Evolutionary conservation across 1,140 invertebrate genomes (phyloP).

Genomic region (Hyphantria cunea): DNA sequence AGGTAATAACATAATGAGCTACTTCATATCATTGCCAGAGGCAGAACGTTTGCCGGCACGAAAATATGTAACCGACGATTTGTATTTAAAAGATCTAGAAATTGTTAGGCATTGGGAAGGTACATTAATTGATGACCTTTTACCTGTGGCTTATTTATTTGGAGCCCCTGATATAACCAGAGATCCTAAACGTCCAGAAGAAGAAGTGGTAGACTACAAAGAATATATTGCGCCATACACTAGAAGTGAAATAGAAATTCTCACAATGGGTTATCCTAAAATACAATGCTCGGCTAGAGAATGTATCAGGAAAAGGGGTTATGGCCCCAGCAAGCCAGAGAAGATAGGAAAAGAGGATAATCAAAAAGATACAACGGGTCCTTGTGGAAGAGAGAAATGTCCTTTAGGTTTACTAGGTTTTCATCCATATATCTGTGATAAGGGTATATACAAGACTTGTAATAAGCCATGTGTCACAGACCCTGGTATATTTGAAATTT

Average conservation of each 20-base stretch:
- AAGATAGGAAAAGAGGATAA: conserved; percentile 70
- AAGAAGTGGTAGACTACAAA: conserved; percentile 60
- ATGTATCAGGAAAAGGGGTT: too few relatives aligned
- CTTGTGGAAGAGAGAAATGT: conserved; percentile 71
- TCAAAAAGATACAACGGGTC: conserved; percentile 70
- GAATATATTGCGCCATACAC: conserved; percentile 70
- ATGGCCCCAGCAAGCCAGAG: conserved; percentile 47
- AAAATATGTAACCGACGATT: conserved; percentile 68
- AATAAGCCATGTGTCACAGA: conserved; percentile 67
- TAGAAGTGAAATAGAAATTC: conserved; percentile 61
- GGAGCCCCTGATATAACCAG: conserved; percentile 67
- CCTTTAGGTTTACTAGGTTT: conserved; percentile 71
- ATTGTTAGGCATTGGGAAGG: conserved; percentile 74
- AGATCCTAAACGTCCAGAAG: conserved; percentile 60
- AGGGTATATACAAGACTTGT: conserved; percentile 69
- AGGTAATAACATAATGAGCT: conserved; percentile 67
- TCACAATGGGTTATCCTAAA: conserved; percentile 76
- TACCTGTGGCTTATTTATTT: conserved; percentile 68
- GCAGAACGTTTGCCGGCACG: conserved; percentile 69
- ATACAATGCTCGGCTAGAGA: too few relatives aligned
- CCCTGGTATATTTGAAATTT: too few relatives aligned
- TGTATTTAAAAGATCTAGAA: conserved; percentile 70
- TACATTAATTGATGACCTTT: conserved; percentile 64
- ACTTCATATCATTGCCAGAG: conserved; percentile 69
- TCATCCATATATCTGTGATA: conserved; percentile 58